phyloP scores from a whole-genome alignment of 2,888 invertebrate genomes.

The Litoditis marina region DNA sequence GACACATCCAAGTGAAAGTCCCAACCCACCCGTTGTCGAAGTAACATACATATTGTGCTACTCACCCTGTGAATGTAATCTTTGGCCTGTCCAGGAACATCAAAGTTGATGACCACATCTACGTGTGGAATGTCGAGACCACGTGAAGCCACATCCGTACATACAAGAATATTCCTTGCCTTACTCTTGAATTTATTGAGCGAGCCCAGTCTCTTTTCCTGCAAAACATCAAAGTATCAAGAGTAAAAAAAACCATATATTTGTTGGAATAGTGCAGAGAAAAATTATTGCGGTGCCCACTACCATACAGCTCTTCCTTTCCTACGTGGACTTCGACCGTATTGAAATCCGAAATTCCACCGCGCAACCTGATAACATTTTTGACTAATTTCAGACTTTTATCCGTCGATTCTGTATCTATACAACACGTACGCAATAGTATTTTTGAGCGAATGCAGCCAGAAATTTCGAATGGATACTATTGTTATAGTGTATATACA shows the following conservation, averaged over 20 bases:
- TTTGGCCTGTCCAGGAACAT: slow-evolving; percentile 96
- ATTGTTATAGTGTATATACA: neutral
- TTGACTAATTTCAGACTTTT: too few species aligned
- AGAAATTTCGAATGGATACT: neutral
- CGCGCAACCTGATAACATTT: too few species aligned
- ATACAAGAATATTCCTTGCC: slow-evolving; percentile 86
- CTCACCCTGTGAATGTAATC: slow-evolving; percentile 88
- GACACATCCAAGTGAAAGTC: too few species aligned
- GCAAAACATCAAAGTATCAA: slow-evolving; percentile 23
- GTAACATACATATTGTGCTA: too few species aligned
- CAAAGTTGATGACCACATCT: slow-evolving; percentile 93
- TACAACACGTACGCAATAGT: too few species aligned
- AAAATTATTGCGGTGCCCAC: too few species aligned
- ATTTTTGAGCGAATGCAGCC: too few species aligned
- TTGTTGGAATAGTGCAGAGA: neutral
- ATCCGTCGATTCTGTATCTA: too few species aligned
- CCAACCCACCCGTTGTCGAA: neutral
- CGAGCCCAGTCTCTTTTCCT: slow-evolving; percentile 86
- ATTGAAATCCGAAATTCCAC: too few species aligned
- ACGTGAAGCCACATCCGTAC: slow-evolving; percentile 95
- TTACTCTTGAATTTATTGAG: slow-evolving; percentile 94
- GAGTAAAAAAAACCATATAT: neutral
- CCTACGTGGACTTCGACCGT: too few species aligned
- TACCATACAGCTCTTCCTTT: too few species aligned
- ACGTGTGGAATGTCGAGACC: slow-evolving; percentile 96